A percentile compares a stretch with the other conserved stretches of the same genome.
These are phyloP conservation scores for Drosophila lacteicornis DNA, from an alignment of 1,140 invertebrate genomes.

Conservation along the genomic window DNA sequence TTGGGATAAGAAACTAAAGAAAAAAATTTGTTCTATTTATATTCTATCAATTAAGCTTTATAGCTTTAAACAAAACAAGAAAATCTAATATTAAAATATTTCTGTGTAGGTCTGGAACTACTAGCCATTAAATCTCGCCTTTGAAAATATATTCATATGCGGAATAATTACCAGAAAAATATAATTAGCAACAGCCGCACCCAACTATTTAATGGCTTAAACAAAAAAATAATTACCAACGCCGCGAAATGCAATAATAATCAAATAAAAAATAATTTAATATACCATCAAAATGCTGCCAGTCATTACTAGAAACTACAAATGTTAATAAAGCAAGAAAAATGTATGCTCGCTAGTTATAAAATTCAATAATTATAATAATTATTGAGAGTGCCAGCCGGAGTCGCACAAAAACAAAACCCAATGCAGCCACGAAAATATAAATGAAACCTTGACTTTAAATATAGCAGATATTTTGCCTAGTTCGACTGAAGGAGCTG, in stretches of 20 bases:
- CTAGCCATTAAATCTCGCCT: not conserved
- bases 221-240: slow-evolving; percentile 5
- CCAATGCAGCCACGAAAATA: slow-evolving; percentile 17
- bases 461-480: slow-evolving; percentile 38
- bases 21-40: too few relatives aligned
- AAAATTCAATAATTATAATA: slow-evolving; percentile 58
- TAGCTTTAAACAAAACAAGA: not conserved
- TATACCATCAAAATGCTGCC: slow-evolving; percentile 20
- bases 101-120: not conserved
- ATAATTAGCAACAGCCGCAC: slow-evolving; percentile 3
- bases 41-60: not conserved
- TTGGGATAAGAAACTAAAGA: too few relatives aligned
- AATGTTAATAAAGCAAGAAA: slow-evolving; percentile 31
- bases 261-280: slow-evolving; percentile 26
- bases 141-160: not conserved
- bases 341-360: slow-evolving; percentile 37
- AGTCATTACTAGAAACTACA: slow-evolving; percentile 29
- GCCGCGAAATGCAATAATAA: slow-evolving; percentile 4
- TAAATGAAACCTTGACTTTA: slow-evolving; percentile 59
- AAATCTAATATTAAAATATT: not conserved
- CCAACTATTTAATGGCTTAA: not conserved
- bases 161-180: slow-evolving; percentile 8
- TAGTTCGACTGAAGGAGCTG: slow-evolving; percentile 39
- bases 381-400: slow-evolving; percentile 45
- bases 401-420: slow-evolving; percentile 5